A percentile compares a stretch with the other conserved stretches of the same genome.
These are phyloP conservation scores for Allolobophora icterica DNA, from an alignment of 2,888 invertebrate species.

Conservation along the genomic window DNA sequence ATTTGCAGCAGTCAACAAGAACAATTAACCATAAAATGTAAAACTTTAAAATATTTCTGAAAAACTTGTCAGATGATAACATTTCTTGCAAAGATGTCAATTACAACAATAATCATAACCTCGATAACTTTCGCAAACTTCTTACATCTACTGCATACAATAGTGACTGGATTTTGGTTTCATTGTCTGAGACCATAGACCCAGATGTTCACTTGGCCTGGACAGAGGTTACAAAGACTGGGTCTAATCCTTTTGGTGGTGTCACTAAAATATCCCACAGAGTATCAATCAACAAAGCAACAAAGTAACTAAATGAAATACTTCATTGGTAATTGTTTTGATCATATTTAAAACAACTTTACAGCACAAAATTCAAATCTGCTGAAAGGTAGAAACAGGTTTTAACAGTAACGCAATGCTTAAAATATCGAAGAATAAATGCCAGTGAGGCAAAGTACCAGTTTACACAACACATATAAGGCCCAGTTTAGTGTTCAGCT, in stretches of 20 bases:
- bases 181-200: not conserved
- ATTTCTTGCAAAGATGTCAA: not conserved
- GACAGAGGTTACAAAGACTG: not conserved
- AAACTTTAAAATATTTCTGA: not conserved
- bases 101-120: not conserved
- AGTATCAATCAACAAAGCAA: not conserved
- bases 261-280: not conserved
- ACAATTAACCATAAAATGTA: not conserved
- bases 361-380: constrained; percentile 17
- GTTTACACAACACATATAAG: not conserved
- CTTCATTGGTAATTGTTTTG: constrained; percentile 1
- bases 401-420: not conserved
- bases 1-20: not conserved
- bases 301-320: not conserved
- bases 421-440: not conserved
- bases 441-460: not conserved
- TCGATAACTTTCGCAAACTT: not conserved
- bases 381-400: not conserved
- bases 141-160: not conserved
- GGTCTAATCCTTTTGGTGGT: not conserved
- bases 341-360: not conserved
- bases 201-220: not conserved
- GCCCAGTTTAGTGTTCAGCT: not conserved
- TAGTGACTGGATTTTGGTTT: not conserved
- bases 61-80: not conserved